phyloP scores from a whole-genome alignment of 2,797 vertebrate species.

The Erpetoichthys calabaricus region DNA sequence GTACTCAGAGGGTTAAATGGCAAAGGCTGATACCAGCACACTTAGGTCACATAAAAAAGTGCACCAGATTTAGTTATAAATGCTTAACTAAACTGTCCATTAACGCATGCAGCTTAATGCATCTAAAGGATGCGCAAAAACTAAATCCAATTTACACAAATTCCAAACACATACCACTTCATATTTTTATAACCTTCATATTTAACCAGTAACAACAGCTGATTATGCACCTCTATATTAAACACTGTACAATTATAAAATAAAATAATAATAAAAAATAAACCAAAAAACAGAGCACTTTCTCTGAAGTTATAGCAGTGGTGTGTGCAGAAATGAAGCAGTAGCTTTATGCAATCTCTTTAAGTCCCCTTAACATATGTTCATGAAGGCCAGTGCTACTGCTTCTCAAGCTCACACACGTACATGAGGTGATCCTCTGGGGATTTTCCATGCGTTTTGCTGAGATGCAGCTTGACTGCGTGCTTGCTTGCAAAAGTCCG shows the following conservation, averaged over 20 bases:
- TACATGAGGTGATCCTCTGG: constrained; percentile 97
- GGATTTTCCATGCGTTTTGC: constrained; percentile 96
- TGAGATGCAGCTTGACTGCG: constrained; percentile 96
- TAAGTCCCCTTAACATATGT: constrained; percentile 11
- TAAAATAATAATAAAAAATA: constrained; percentile 40
- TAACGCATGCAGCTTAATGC: constrained; percentile 94
- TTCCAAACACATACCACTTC: constrained; percentile 87
- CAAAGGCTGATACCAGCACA: constrained; percentile 72
- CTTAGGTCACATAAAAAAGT: constrained; percentile 65
- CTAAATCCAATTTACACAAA: constrained; percentile 84
- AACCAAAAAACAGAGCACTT: constrained; percentile 40
- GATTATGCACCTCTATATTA: constrained; percentile 66
- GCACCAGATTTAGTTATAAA: constrained; percentile 81
- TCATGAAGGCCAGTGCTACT: constrained; percentile 66
- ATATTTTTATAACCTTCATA: constrained; percentile 76
- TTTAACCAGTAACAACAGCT: constrained; percentile 71
- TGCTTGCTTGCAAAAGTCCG: constrained; percentile 99
- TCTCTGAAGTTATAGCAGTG: constrained; percentile 40
- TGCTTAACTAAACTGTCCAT: constrained; percentile 83
- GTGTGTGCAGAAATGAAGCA: constrained; percentile 82
- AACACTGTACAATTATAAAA: constrained; percentile 76
- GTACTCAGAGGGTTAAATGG: constrained; percentile 97
- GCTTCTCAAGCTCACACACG: constrained; percentile 88
- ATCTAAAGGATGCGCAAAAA: constrained; percentile 71
- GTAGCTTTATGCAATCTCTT: constrained; percentile 79